Base-by-base conservation (phyloP, 1,140 invertebrate genomes). In the Aphaenogaster floridana region DNA sequence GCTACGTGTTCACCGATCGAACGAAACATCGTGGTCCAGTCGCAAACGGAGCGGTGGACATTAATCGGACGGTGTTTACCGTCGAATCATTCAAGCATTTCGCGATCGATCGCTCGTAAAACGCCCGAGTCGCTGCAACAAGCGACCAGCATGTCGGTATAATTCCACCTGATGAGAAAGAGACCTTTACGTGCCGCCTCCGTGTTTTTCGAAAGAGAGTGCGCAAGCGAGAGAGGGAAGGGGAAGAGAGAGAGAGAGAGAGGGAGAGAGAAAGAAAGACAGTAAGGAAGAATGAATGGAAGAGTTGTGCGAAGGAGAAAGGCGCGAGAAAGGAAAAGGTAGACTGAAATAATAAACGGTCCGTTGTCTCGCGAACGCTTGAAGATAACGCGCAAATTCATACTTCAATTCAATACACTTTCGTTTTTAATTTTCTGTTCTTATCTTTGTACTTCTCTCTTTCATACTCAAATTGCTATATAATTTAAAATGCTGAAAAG, bases 1-100 rank as follows among this genome's bases (percentile, higher is more conserved):
- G 5, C 61, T 45, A 69, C 64, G 42, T 45, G 42, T 59, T 74
- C 11, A 45, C n/a, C 28, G 66, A 45, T 57, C 52, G 79, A 72
- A 81, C 48, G 39, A 72, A 72, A 72, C 42, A 36, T 11, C 39
- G 39, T 28, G 50, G 52, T 57, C 39, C 36, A 28, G 15, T 15
- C 2, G 9, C 42, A 28, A 48, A 54, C n/a, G 39, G 36, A 52
- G 39, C 36, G 42, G 54, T 54, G 80, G 66, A 86, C 89, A 64
- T 63, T 86, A 87, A 90, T 78, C 88, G 77, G 84, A 80, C 72
- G 88, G 71, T 90, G 89, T 90, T 90, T 90, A 90, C 88, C 89
- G 86, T 88, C 84, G 71, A 89, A 86, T 83, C 89, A 63, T 89
- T 90, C 84, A 87, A 89, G 89, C 89, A 90, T 90, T 90, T 90